Conservation (phyloP, 1,140 invertebrate genomes). For the Sinonovacula constricta region DNA sequence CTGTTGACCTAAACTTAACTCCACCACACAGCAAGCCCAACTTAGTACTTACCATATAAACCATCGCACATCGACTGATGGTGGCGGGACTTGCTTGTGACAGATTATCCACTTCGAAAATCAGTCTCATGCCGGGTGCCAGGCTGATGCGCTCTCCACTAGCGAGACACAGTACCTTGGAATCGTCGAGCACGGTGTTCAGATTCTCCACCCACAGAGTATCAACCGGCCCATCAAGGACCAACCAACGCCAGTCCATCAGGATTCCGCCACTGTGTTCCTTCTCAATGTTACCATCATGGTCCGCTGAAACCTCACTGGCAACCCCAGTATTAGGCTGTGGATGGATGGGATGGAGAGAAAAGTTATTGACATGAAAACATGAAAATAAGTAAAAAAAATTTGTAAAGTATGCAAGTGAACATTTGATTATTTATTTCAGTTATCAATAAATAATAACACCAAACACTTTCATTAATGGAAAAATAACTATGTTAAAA, state of each 20-base stretch:
- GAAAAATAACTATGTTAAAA: too few species aligned
- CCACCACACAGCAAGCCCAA: not conserved
- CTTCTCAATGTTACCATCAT: conserved; percentile 29
- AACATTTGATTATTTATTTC: not conserved
- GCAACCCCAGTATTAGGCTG: conserved; percentile 36
- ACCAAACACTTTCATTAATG: too few species aligned
- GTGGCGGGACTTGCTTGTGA: conserved; percentile 77
- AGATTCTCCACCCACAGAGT: conserved; percentile 78
- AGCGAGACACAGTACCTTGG: conserved; percentile 77
- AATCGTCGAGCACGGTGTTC: conserved; percentile 78
- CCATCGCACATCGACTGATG: conserved; percentile 79
- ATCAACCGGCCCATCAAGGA: conserved; percentile 78
- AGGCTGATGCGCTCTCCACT: conserved; percentile 77
- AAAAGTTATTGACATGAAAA: too few species aligned
- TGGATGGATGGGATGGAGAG: too few species aligned
- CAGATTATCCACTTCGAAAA: conserved; percentile 78
- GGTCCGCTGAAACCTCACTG: conserved; percentile 26
- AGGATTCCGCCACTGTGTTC: conserved; percentile 45
- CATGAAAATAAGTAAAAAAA: too few species aligned
- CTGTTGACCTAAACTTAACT: too few species aligned
- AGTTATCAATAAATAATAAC: not conserved
- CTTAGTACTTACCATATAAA: conserved; percentile 76
- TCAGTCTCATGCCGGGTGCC: conserved; percentile 71
- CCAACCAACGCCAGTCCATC: conserved; percentile 75
- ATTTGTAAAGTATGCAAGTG: too few species aligned